phyloP scores from a whole-genome alignment of 2,797 vertebrate genomes.

The Enteromius radiatus region DNA sequence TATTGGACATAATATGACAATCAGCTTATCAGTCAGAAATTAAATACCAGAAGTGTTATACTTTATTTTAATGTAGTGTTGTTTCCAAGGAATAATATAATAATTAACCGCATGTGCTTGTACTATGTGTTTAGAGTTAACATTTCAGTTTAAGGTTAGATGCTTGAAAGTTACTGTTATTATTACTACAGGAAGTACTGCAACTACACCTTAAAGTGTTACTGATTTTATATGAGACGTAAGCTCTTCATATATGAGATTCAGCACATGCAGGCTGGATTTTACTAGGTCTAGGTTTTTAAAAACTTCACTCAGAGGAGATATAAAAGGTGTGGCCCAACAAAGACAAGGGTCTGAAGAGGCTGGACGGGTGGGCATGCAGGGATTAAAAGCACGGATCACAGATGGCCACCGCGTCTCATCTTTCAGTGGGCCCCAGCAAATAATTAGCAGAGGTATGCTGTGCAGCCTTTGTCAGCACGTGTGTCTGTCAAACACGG shows the following conservation, averaged over 20 bases:
- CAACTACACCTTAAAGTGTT: not conserved
- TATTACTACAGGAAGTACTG: not conserved
- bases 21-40: not conserved
- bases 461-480: slow-evolving; percentile 74
- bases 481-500: slow-evolving; percentile 79
- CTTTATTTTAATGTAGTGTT: not conserved
- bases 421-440: slow-evolving; percentile 73
- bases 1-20: not conserved
- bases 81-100: not conserved
- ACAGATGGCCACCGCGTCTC: slow-evolving; percentile 82
- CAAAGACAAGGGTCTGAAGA: slow-evolving; percentile 63
- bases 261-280: not conserved
- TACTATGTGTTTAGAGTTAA: not conserved
- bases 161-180: not conserved
- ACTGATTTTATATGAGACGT: not conserved
- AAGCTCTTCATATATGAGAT: not conserved
- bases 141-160: too few species aligned
- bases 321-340: slow-evolving; percentile 68
- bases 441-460: slow-evolving; percentile 79
- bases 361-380: slow-evolving; percentile 56
- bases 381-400: slow-evolving; percentile 76
- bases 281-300: slow-evolving; percentile 33
- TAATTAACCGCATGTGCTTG: not conserved
- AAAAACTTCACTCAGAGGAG: slow-evolving; percentile 32
- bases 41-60: not conserved